Evolutionary conservation across 2,113 vertebrate genomes (phyloP), one percentile per base, ranked within the genome.

Genomic region (Vombatus ursinus): DNA sequence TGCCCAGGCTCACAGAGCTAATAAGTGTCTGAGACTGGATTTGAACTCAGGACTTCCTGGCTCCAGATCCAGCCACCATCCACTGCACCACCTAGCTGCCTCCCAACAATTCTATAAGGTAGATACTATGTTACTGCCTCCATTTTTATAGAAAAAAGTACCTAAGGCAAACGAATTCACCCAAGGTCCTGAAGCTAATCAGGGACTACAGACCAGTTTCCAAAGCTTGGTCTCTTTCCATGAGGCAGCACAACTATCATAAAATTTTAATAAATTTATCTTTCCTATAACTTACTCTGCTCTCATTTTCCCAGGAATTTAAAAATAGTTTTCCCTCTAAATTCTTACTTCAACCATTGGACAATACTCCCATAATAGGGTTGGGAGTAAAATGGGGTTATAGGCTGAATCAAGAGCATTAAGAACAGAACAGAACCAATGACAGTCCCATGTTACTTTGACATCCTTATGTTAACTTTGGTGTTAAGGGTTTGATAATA

Each of bases 101-200:
- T 93, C 47, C 44, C 50, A 23, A 52, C 3, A 92, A 26, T n/a
- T 61, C 22, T 95, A 8, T 94, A 68, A 94, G 8, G 50, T 26
- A 31, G 10, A 16, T 0, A 16, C 24, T 90, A 11, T 7, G 44
- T 68, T 90, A 90, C 23, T 93, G 48, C 22, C n/a, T 5, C 96
- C 26, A 94, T 77, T 96, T 97, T 96, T 92, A 90, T 68, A 93
- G 51, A 54, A 47, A 92, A 90, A 50, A 96, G 91, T 92, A 92
- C 54, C 68, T 93, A 77, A 89, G 9, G 95, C 12, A 92, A 68
- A 90, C 89, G 44, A 77, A 90, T 94, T 92, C 93, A 49, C 31
- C 47, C 90, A 52, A 96, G 95, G 53, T 94, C 89, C 68, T 97
- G 91, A 54, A 92, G 51, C 92, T 94, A 95, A 94, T 52, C 95